These are phyloP conservation scores for Theristicus caerulescens DNA, from an alignment of 2,113 vertebrate species.

Conservation along the genomic window DNA sequence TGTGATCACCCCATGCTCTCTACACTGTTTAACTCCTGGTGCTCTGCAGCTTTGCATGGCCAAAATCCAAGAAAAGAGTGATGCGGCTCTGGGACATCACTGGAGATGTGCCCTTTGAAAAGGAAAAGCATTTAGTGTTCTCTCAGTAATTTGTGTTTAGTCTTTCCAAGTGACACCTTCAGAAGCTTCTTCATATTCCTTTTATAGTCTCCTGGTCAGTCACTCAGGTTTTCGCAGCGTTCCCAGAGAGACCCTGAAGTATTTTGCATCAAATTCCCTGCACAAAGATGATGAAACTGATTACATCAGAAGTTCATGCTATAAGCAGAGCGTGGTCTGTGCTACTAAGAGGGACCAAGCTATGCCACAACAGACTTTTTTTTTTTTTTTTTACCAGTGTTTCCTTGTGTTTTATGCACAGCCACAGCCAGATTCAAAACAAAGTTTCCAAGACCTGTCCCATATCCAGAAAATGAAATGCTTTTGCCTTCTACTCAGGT, in stretches of 20 bases:
- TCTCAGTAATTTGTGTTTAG: not conserved
- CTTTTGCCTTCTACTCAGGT: not conserved
- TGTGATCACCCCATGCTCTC: not conserved
- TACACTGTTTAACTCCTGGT: not conserved
- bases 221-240: not conserved
- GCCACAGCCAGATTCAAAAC: not conserved
- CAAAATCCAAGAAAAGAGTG: not conserved
- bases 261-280: not conserved
- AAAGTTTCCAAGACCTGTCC: not conserved
- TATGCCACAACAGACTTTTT: not conserved
- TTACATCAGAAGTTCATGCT: not conserved
- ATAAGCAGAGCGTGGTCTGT: not conserved
- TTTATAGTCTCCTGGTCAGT: not conserved
- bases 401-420: not conserved
- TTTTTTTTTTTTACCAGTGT: not conserved
- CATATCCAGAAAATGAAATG: not conserved
- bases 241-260: not conserved
- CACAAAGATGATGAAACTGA: not conserved
- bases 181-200: not conserved
- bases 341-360: not conserved
- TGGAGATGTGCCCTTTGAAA: not conserved
- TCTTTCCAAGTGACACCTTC: not conserved
- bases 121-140: not conserved
- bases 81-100: not conserved
- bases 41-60: not conserved